phyloP scores from a whole-genome alignment of 2,888 invertebrate genomes.

The Lycaena phlaeas region DNA sequence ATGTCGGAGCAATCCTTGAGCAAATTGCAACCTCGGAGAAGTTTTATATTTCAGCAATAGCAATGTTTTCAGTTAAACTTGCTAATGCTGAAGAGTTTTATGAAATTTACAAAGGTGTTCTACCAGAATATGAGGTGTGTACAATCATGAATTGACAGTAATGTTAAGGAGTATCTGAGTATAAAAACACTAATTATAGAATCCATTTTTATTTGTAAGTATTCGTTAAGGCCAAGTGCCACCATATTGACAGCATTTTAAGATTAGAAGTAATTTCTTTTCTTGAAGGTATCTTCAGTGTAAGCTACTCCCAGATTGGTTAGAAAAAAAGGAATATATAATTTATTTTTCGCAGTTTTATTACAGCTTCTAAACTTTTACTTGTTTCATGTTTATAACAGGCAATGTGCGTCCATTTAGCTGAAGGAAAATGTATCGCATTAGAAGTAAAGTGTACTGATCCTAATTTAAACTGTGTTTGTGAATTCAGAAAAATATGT shows the following conservation, averaged over 20 bases:
- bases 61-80: constrained; percentile 83
- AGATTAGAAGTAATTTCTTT: no score
- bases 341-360: no score
- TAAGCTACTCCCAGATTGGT: no score
- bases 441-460: constrained; percentile 81
- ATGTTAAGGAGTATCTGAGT: no score
- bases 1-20: constrained; percentile 80
- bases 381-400: constrained; percentile 36
- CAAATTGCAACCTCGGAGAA: constrained; percentile 78
- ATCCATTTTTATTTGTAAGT: no score
- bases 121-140: constrained; percentile 81
- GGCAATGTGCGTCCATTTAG: constrained; percentile 86
- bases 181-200: no score
- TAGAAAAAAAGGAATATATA: no score
- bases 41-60: constrained; percentile 84
- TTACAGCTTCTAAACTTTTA: no score
- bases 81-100: constrained; percentile 90
- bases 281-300: no score
- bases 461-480: constrained; percentile 67
- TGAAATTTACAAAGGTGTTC: constrained; percentile 91
- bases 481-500: constrained; percentile 84
- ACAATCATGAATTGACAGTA: no score
- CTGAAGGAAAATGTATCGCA: constrained; percentile 88
- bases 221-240: no score
- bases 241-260: no score